Base-by-base conservation (phyloP, 2,113 vertebrate genomes). In the Cheilinus undulatus region DNA sequence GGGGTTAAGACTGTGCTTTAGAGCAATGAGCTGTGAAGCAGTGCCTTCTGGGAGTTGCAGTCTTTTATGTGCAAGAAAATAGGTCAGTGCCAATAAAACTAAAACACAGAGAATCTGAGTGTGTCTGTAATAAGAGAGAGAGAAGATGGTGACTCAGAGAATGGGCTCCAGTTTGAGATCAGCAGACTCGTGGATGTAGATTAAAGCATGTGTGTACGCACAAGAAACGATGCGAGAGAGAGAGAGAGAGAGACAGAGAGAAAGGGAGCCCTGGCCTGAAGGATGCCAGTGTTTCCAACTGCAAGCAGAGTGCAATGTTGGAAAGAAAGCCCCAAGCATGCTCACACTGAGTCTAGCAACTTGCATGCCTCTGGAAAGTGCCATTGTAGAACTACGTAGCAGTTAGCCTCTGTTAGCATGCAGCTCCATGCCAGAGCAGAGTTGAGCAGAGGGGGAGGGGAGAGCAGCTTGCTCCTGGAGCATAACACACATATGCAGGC, bases 11-110 rank as follows among this genome's bases (percentile, higher is more conserved):
- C 20, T 66, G 52, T 56, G 62, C 62, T 53, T 59, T 42, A 60
- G 52, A 75, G 38, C 20, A 52, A 65, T 22, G 22, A 52, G 34
- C 54, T 36, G 59, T 48, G 58, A 58, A 83, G 83, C 59, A 76
- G 26, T 57, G 79, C 69, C 80, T 87, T 79, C 67, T 85, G 88
- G 89, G 88, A 89, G 46, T 73, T 74, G 69, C n/a, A 73, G 85
- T 88, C 45, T 86, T 80, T 74, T n/a, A 59, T 62, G 34, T 28
- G 42, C 19, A 62, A 70, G 62, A 79, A 89, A 89, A 78, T 89
- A 87, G 87, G 90, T 90, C 88, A 90, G 43, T 72, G 58, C 67
- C 52, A 76, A 68, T 83, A 74, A 65, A 82, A 78, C 62, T 81
- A 76, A 80, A 70, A 53, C 14, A 19, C 12, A 80, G 40, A 78